Conservation (phyloP, 2,888 invertebrate species). For the Molanna angustata region DNA sequence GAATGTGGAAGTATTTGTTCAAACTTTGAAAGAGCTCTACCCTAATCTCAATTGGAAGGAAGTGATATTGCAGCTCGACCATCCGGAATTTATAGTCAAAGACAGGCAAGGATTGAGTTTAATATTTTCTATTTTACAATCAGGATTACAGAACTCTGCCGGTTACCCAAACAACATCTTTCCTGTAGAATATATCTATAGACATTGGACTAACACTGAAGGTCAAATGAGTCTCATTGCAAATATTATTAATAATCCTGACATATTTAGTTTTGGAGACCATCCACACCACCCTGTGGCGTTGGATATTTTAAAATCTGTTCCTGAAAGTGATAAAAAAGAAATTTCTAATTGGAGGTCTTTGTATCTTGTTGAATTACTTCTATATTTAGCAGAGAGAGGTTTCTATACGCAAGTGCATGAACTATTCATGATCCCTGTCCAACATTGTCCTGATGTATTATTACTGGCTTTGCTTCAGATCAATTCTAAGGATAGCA, state of each 20-base stretch:
- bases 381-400: slow-evolving; percentile 83
- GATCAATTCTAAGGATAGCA: slow-evolving; percentile 75
- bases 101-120: slow-evolving; percentile 83
- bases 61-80: slow-evolving; percentile 87
- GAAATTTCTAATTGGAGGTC: slow-evolving; percentile 93
- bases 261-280: slow-evolving; percentile 93
- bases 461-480: slow-evolving; percentile 86
- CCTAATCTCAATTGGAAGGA: slow-evolving; percentile 90
- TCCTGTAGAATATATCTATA: slow-evolving; percentile 86
- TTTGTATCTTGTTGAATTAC: slow-evolving; percentile 83
- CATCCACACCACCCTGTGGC: slow-evolving; percentile 84
- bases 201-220: slow-evolving; percentile 91
- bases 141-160: slow-evolving; percentile 73
- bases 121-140: slow-evolving; percentile 76
- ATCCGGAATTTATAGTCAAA: slow-evolving; percentile 83
- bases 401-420: slow-evolving; percentile 80
- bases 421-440: slow-evolving; percentile 88
- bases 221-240: slow-evolving; percentile 88
- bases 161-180: slow-evolving; percentile 70
- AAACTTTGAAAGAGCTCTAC: slow-evolving; percentile 85
- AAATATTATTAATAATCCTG: slow-evolving; percentile 84
- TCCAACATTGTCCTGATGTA: slow-evolving; percentile 93
- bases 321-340: slow-evolving; percentile 93
- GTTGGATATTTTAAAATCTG: slow-evolving; percentile 87
- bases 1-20: slow-evolving; percentile 93